Percentiles rank a stretch among this genome's conserved stretches.
phyloP scores from a whole-genome alignment of 2,113 vertebrate genomes.

The Typhlomys cinereus region DNA sequence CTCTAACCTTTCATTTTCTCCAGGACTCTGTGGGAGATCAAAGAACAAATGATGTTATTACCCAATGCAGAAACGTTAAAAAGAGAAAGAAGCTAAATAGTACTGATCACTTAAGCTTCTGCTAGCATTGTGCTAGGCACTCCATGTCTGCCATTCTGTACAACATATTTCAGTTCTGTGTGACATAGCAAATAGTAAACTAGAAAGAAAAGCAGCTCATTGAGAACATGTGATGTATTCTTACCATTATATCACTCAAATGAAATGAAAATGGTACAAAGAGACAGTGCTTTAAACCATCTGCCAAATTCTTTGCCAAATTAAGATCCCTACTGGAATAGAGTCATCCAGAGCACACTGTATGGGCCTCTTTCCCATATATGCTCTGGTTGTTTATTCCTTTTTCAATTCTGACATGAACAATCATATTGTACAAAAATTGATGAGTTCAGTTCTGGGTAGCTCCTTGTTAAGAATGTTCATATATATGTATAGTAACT shows the following conservation, averaged over 20 bases:
- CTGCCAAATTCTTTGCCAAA: background rate
- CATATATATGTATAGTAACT: background rate
- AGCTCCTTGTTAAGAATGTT: background rate
- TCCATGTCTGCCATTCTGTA: background rate
- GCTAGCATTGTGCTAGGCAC: background rate
- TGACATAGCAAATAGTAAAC: background rate
- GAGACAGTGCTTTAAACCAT: background rate
- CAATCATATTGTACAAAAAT: background rate
- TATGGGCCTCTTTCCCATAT: background rate
- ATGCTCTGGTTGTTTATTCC: background rate
- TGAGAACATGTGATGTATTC: background rate
- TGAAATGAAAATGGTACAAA: background rate
- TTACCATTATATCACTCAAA: background rate
- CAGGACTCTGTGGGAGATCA: background rate
- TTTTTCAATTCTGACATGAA: background rate
- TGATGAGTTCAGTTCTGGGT: background rate
- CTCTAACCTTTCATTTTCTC: background rate
- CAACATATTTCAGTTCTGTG: background rate
- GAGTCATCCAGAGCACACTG: background rate
- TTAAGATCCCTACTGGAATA: background rate
- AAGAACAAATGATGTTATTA: background rate
- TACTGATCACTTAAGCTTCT: background rate
- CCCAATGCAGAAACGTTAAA: background rate
- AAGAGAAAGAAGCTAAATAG: background rate
- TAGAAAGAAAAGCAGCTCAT: background rate